A percentile compares a stretch with the other conserved stretches of the same genome.
phyloP scores from a whole-genome alignment of 2,888 invertebrate species.

The Mythimna impura region DNA sequence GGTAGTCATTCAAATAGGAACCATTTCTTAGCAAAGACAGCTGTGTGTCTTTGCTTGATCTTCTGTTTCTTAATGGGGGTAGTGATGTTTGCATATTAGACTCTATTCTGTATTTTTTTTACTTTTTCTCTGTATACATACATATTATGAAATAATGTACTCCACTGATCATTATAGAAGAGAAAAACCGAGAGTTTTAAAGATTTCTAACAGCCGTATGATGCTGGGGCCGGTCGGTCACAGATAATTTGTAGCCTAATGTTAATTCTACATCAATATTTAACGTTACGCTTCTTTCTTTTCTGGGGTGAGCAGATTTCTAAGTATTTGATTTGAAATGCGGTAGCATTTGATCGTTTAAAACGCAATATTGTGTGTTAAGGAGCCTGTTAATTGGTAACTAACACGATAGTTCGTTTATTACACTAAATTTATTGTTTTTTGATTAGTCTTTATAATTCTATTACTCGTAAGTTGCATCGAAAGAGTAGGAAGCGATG shows the following conservation, averaged over 20 bases:
- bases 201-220: too few relatives aligned
- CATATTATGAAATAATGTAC: too few relatives aligned
- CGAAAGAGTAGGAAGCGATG: too few relatives aligned
- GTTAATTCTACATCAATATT: slow-evolving; percentile 30
- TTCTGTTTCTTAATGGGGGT: background rate
- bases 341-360: slow-evolving; percentile 38
- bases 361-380: slow-evolving; percentile 38
- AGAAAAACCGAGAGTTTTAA: too few relatives aligned
- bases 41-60: background rate
- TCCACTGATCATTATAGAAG: too few relatives aligned
- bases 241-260: background rate
- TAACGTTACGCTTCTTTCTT: slow-evolving; percentile 36
- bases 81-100: background rate
- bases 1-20: too few relatives aligned
- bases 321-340: slow-evolving; percentile 31
- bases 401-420: slow-evolving; percentile 33
- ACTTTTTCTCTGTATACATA: background rate
- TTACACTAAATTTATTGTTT: background rate
- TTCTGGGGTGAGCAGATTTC: slow-evolving; percentile 50
- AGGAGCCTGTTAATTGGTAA: slow-evolving; percentile 30
- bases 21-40: background rate
- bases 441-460: too few relatives aligned
- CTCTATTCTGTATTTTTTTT: background rate
- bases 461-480: too few relatives aligned
- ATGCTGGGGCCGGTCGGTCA: background rate